Conservation (phyloP, 2,797 vertebrate genomes). For the Danio tinwini region DNA sequence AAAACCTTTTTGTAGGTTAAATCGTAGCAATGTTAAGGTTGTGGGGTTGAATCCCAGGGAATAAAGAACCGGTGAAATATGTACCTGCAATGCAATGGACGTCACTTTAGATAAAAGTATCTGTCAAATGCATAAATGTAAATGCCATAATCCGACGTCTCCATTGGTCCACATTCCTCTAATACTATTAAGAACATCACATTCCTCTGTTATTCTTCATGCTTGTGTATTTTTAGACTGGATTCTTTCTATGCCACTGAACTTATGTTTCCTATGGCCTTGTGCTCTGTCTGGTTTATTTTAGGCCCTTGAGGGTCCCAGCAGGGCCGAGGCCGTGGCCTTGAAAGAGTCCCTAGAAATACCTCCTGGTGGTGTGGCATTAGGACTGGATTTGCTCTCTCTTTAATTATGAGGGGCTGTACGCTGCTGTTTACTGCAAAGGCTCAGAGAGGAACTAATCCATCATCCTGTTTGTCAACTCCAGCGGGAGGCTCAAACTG, state of each 20-base stretch:
- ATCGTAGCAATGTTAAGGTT: too few relatives aligned
- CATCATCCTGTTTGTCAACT: slow-evolving; percentile 55
- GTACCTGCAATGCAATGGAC: too few relatives aligned
- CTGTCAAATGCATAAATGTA: too few relatives aligned
- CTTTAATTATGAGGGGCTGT: slow-evolving; percentile 53
- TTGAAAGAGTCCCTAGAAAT: slow-evolving; percentile 41
- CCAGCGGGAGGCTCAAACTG: slow-evolving; percentile 51
- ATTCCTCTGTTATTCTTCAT: slow-evolving; percentile 40
- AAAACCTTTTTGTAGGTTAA: too few relatives aligned
- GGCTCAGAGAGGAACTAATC: slow-evolving; percentile 47
- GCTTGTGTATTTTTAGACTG: slow-evolving; percentile 56
- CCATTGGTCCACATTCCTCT: slow-evolving; percentile 39
- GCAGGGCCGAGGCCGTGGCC: background rate
- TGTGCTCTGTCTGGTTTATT: slow-evolving; percentile 50
- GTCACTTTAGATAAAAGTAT: too few relatives aligned
- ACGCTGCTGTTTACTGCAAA: slow-evolving; percentile 53
- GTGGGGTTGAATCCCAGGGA: too few relatives aligned
- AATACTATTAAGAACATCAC: slow-evolving; percentile 46
- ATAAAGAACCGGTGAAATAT: too few relatives aligned
- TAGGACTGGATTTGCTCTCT: slow-evolving; percentile 31
- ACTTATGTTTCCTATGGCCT: slow-evolving; percentile 44
- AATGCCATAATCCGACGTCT: background rate
- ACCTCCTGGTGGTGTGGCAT: slow-evolving; percentile 26
- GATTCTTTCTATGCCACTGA: slow-evolving; percentile 22
- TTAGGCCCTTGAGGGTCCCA: slow-evolving; percentile 22